A percentile compares a stretch with the other conserved stretches of the same genome.
phyloP scores from a whole-genome alignment of 2,113 vertebrate species.

The cattle (Bos taurus) region DNA sequence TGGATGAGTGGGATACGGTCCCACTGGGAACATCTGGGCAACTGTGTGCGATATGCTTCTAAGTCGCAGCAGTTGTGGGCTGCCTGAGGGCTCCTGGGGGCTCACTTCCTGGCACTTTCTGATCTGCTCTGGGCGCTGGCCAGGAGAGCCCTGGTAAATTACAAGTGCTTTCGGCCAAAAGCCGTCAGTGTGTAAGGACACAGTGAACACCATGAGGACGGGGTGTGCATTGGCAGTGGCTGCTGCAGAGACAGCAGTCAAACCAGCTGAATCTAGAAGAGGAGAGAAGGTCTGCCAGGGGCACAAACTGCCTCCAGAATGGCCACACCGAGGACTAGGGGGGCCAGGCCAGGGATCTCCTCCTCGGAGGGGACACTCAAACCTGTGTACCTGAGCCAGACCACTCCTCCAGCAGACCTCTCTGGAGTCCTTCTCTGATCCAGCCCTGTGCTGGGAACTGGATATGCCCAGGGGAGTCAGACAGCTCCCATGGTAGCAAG shows the following conservation, averaged over 20 bases:
- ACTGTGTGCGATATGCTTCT: neutral
- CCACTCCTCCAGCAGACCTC: neutral
- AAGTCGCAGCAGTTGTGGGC: neutral
- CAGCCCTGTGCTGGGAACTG: neutral
- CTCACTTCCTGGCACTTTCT: neutral
- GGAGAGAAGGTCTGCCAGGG: neutral
- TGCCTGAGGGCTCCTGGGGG: neutral
- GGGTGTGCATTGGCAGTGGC: neutral
- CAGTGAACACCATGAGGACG: fast-evolving
- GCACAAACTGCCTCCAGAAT: neutral
- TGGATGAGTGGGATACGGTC: neutral
- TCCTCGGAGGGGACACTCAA: neutral
- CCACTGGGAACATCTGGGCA: neutral
- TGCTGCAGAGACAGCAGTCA: neutral
- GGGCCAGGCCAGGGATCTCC: neutral
- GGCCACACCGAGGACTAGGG: neutral
- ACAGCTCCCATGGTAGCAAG: neutral
- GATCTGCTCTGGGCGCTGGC: neutral
- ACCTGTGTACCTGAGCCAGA: neutral
- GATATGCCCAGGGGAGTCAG: neutral
- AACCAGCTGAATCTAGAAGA: neutral
- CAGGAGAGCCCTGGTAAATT: neutral
- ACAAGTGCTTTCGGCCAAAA: neutral
- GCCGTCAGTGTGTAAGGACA: neutral
- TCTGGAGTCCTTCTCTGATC: neutral